Conservation (phyloP, 2,113 vertebrate species). For the Forbesichthys agassizii region DNA sequence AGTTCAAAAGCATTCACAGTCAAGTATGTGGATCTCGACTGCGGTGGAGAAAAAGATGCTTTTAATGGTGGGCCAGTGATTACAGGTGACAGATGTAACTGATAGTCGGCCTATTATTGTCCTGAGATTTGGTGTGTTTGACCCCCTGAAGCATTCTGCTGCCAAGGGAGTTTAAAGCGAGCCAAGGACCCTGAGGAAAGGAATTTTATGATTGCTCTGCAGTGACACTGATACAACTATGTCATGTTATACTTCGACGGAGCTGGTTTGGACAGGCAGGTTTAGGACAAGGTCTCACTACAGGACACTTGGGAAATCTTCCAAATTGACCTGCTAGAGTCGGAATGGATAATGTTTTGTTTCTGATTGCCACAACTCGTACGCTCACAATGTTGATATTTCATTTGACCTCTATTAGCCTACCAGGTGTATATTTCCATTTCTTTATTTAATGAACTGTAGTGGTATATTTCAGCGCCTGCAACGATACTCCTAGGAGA, state of each 20-base stretch:
- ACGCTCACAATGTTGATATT: conserved; percentile 42
- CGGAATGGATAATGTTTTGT: conserved; percentile 52
- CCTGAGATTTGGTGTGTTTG: conserved; percentile 60
- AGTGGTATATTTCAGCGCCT: conserved; percentile 60
- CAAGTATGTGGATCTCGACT: conserved; percentile 77
- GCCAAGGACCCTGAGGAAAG: conserved; percentile 51
- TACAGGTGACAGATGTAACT: conserved; percentile 84
- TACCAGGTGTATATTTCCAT: conserved; percentile 67
- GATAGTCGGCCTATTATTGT: conserved; percentile 79
- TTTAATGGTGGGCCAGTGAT: conserved; percentile 85
- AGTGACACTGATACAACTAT: conserved; percentile 60
- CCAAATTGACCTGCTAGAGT: conserved; percentile 59
- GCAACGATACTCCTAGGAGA: conserved; percentile 58
- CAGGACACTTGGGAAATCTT: conserved; percentile 29
- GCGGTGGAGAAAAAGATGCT: conserved; percentile 76
- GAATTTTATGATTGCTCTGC: conserved; percentile 67
- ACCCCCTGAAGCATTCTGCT: conserved; percentile 69
- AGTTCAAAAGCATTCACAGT: conserved; percentile 83
- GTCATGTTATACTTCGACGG: conserved; percentile 26
- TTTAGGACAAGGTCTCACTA: conserved; percentile 16
- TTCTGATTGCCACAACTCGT: conserved; percentile 56
- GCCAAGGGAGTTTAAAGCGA: conserved; percentile 65
- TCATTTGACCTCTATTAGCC: conserved; percentile 71
- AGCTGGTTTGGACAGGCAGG: conserved; percentile 14
- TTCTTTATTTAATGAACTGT: conserved; percentile 71